These are phyloP conservation scores for Synaphobranchus kaupii DNA, from an alignment of 2,797 vertebrate species.

Conservation along the genomic window DNA sequence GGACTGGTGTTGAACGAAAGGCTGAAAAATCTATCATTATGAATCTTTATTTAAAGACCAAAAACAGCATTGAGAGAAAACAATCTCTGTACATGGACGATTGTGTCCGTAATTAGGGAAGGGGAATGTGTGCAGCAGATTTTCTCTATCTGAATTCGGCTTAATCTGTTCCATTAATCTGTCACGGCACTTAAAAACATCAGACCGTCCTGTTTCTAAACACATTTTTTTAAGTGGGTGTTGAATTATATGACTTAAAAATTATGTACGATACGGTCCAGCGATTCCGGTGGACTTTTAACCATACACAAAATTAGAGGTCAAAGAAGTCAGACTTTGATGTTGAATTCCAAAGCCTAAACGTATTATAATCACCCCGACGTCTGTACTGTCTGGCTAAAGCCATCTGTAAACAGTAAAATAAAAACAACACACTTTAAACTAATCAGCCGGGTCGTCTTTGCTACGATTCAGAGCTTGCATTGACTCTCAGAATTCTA, in stretches of 20 bases:
- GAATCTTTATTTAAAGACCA: background rate
- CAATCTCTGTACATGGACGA: background rate
- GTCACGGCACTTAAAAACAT: background rate
- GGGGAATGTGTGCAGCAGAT: background rate
- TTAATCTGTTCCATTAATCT: background rate
- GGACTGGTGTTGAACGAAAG: background rate
- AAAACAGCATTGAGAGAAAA: background rate
- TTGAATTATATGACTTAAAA: background rate
- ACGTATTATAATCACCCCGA: background rate
- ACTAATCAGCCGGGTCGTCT: background rate
- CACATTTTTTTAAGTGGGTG: background rate
- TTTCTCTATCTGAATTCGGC: background rate
- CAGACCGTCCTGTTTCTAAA: background rate
- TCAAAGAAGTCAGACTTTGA: background rate
- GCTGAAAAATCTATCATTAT: background rate
- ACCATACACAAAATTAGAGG: background rate
- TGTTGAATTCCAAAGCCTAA: background rate
- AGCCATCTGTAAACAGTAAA: background rate
- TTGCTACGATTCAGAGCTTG: too few relatives aligned
- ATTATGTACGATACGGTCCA: background rate
- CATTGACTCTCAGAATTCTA: background rate
- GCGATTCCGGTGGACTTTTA: background rate
- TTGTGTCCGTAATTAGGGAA: background rate
- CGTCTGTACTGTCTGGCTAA: background rate
- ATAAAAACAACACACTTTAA: background rate